Conservation (phyloP, 2,888 invertebrate genomes). For the Drosophila mimica region DNA sequence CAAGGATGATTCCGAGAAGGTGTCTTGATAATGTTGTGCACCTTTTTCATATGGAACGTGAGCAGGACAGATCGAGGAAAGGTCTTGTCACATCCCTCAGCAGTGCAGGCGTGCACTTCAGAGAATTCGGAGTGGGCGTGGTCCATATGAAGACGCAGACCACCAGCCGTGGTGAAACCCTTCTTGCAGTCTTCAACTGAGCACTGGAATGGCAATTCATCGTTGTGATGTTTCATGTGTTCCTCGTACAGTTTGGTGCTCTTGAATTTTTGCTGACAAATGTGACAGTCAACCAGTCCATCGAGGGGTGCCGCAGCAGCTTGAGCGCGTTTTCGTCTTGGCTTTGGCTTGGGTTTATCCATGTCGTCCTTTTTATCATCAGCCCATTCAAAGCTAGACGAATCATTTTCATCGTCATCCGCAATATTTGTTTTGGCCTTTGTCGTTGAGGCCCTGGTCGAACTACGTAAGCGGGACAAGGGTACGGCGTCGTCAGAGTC, state of each 20-base stretch:
- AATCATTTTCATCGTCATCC: constrained; percentile 36
- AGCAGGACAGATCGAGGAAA: constrained; percentile 78
- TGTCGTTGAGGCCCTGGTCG: constrained; percentile 14
- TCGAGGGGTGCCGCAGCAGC: constrained; percentile 56
- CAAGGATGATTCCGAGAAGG: constrained; percentile 74
- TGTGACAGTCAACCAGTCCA: constrained; percentile 76
- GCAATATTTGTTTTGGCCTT: constrained; percentile 28
- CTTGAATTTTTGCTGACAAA: constrained; percentile 80
- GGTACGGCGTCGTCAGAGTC: constrained; percentile 73
- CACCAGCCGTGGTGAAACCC: constrained; percentile 79
- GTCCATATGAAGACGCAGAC: constrained; percentile 76
- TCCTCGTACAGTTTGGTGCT: constrained; percentile 75
- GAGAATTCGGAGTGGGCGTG: constrained; percentile 80
- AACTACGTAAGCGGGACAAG: constrained; percentile 54
- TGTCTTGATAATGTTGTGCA: constrained; percentile 73
- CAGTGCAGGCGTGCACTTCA: constrained; percentile 72
- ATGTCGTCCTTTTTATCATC: constrained; percentile 25
- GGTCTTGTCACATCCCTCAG: constrained; percentile 76
- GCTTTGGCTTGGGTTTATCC: constrained; percentile 44
- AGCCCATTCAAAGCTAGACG: constrained; percentile 52
- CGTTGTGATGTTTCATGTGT: constrained; percentile 82
- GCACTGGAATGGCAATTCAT: constrained; percentile 80
- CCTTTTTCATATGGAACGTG: constrained; percentile 76
- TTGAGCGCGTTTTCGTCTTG: constrained; percentile 62
- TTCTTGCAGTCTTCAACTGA: constrained; percentile 75